Base-by-base conservation (phyloP, 2,113 vertebrate species). In the Castor canadensis region DNA sequence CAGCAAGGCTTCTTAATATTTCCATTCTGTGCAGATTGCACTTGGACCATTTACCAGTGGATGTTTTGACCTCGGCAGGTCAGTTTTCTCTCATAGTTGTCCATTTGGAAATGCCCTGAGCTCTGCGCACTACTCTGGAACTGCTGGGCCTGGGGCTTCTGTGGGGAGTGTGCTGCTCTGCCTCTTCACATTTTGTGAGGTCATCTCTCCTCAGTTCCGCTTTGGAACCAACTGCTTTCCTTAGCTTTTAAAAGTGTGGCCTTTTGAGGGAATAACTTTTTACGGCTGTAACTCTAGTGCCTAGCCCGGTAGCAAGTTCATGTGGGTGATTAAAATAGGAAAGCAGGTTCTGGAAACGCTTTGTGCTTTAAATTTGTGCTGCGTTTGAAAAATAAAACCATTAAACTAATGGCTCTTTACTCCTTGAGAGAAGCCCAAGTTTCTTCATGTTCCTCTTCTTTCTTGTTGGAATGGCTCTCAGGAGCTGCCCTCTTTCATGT, bases 181-280 rank as follows among this genome's bases (percentile, higher is more conserved):
- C 69, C 56, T 58, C 45, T 30, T 60, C 66, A 66, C 35, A n/a
- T 72, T 64, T n/a, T 45, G 17, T 49, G 22, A 69, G 75, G 69
- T 19, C 20, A 13, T 45, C 62, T 35, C 47, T 47, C 43, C 85
- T 83, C 32, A 6, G 62, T 79, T 64, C 83, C 71, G 43, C 66
- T 94, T 73, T 84, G 93, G 88, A 94, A 58, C 56, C 58, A n/a
- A 45, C n/a, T n/a, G n/a, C 58, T 90, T 79, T 67, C 87, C 77
- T 71, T 93, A 12, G 26, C 15, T 32, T 66, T 56, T 72, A 92
- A 81, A 82, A 45, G 72, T 35, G 30, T 0, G 11, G 22, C 32
- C 58, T 92, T 89, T 75, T 35, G 6, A 17, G 45, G 54, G n/a
- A 56, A 2, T 43, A 62, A 17, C 38, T 75, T 87, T 56, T 82